phyloP scores from a whole-genome alignment of 2,888 invertebrate genomes.

The Ichneumon xanthorius region DNA sequence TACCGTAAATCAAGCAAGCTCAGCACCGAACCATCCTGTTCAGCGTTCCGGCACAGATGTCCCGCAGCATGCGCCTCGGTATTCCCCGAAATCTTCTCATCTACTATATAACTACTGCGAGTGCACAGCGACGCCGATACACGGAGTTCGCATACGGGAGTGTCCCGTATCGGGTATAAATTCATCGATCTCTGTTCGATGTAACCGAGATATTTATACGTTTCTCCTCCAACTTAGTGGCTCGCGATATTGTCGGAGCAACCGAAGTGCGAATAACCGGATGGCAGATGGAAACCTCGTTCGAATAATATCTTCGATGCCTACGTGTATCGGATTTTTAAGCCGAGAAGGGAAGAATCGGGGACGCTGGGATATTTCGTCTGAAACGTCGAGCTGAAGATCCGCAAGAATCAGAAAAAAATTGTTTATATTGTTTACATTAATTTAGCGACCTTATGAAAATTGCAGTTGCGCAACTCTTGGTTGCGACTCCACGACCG shows the following conservation, averaged over 20 bases:
- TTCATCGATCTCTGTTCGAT: slow-evolving; percentile 7
- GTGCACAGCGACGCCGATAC: background rate
- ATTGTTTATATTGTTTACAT: background rate
- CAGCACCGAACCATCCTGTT: slow-evolving; percentile 13
- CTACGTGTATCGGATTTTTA: too few relatives aligned
- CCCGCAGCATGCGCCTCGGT: slow-evolving; percentile 10
- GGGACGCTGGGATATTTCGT: background rate
- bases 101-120: background rate
- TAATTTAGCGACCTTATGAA: background rate
- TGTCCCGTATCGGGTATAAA: slow-evolving; percentile 2
- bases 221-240: background rate
- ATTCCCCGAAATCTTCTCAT: slow-evolving; percentile 26
- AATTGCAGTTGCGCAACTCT: background rate
- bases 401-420: background rate
- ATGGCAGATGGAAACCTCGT: background rate
- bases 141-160: background rate
- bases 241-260: background rate
- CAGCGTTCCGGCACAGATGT: slow-evolving; percentile 39
- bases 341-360: too few relatives aligned
- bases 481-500: background rate
- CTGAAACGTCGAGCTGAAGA: background rate
- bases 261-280: background rate
- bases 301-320: background rate
- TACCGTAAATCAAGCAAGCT: slow-evolving; percentile 50
- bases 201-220: background rate